Conservation (phyloP, 2,797 vertebrate genomes). For the Dryobates pubescens region DNA sequence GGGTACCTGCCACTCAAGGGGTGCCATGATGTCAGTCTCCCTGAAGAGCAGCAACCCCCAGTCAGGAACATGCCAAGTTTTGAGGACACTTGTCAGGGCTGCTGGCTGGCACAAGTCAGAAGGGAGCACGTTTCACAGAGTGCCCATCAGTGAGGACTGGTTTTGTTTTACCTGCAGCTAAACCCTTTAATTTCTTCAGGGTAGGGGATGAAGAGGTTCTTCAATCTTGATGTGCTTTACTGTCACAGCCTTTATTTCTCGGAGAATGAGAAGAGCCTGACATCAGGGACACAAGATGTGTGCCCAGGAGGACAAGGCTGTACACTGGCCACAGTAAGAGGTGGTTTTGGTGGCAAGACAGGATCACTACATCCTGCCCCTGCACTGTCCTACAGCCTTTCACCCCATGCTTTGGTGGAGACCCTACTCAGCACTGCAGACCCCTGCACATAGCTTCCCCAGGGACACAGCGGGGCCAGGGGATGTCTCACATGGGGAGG, state of each 20-base stretch:
- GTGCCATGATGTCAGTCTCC: fast-evolving
- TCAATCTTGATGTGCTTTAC: fast-evolving
- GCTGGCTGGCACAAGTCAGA: fast-evolving
- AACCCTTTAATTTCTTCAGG: neutral
- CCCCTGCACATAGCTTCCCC: neutral
- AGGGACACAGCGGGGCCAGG: neutral
- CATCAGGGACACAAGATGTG: fast-evolving
- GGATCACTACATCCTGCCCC: neutral
- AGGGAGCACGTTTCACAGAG: neutral
- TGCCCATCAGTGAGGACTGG: neutral
- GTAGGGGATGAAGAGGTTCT: neutral
- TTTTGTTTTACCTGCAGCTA: neutral
- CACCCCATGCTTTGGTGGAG: fast-evolving
- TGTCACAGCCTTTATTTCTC: neutral
- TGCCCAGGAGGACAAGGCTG: neutral
- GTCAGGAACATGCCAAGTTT: fast-evolving
- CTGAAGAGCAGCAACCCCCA: fast-evolving
- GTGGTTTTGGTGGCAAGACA: fast-evolving
- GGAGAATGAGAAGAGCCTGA: neutral
- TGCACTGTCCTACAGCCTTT: neutral
- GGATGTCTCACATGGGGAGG: fast-evolving
- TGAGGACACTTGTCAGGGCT: neutral
- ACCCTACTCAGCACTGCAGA: fast-evolving
- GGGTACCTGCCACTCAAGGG: neutral
- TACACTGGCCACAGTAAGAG: fast-evolving